phyloP scores from a whole-genome alignment of 1,140 invertebrate species.

The Galendromus occidentalis region DNA sequence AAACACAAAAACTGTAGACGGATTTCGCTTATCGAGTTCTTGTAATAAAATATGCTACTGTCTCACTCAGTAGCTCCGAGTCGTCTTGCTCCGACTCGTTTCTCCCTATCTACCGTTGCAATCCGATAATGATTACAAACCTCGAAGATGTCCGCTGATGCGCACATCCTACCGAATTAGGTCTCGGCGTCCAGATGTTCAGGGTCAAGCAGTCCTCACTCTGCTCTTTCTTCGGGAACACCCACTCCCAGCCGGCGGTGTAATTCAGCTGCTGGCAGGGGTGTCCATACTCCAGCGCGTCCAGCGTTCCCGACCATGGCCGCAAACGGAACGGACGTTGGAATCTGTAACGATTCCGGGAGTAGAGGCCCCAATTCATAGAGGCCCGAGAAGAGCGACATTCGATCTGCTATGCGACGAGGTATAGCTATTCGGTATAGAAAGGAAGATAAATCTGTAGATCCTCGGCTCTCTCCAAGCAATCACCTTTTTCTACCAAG shows the following conservation, averaged over 20 bases:
- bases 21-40: too few relatives aligned
- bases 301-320: not conserved
- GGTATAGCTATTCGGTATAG: not conserved
- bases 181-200: slow-evolving; percentile 20
- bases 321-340: not conserved
- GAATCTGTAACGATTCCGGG: not conserved
- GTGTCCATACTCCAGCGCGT: not conserved
- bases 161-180: too few relatives aligned
- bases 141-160: too few relatives aligned
- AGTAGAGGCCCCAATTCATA: too few relatives aligned
- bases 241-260: not conserved
- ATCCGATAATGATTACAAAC: too few relatives aligned
- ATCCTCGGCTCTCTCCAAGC: not conserved
- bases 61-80: too few relatives aligned
- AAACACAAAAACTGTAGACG: too few relatives aligned
- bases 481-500: not conserved
- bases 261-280: slow-evolving; percentile 1
- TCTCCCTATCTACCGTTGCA: too few relatives aligned
- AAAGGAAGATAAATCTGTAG: not conserved
- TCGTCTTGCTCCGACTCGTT: too few relatives aligned
- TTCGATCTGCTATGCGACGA: too few relatives aligned
- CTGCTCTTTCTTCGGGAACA: slow-evolving; percentile 13
- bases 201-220: slow-evolving; percentile 26
- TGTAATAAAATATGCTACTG: too few relatives aligned
- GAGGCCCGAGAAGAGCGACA: too few relatives aligned